Conservation (phyloP, 2,888 invertebrate species). For the Malacosoma neustria region DNA sequence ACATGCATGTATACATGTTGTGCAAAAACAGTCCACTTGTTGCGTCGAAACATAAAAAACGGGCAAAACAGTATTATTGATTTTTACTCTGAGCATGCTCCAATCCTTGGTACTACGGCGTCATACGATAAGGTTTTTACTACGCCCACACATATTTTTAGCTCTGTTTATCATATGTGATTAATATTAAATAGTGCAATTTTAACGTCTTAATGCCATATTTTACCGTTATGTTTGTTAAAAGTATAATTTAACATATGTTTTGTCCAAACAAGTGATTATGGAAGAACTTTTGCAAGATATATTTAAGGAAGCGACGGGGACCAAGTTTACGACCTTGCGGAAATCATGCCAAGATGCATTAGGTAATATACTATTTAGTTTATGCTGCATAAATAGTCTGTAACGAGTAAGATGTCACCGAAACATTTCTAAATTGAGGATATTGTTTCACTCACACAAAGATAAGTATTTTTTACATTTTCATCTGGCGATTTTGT, state of each 20-base stretch:
- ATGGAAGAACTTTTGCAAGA: slow-evolving; percentile 92
- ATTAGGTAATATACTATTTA: slow-evolving; percentile 84
- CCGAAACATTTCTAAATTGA: too few relatives aligned
- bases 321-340: slow-evolving; percentile 83
- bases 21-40: slow-evolving; percentile 35
- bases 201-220: too few relatives aligned
- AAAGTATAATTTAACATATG: neutral
- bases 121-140: slow-evolving; percentile 37
- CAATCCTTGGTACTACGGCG: slow-evolving; percentile 23
- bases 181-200: too few relatives aligned
- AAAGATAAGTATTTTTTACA: too few relatives aligned
- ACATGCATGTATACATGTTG: too few relatives aligned
- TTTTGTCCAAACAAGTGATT: neutral
- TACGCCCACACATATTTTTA: slow-evolving; percentile 40
- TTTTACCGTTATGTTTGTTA: too few relatives aligned
- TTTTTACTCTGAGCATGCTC: slow-evolving; percentile 65
- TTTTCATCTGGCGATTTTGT: too few relatives aligned
- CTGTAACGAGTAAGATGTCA: too few relatives aligned
- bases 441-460: too few relatives aligned
- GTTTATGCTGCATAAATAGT: too few relatives aligned
- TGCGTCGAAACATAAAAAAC: slow-evolving; percentile 26
- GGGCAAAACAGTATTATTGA: slow-evolving; percentile 42
- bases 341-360: slow-evolving; percentile 91
- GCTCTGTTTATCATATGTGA: slow-evolving; percentile 1
- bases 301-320: slow-evolving; percentile 88